Evolutionary conservation across 1,140 invertebrate species (phyloP).

Genomic region (Doryteuthis pealeii): DNA sequence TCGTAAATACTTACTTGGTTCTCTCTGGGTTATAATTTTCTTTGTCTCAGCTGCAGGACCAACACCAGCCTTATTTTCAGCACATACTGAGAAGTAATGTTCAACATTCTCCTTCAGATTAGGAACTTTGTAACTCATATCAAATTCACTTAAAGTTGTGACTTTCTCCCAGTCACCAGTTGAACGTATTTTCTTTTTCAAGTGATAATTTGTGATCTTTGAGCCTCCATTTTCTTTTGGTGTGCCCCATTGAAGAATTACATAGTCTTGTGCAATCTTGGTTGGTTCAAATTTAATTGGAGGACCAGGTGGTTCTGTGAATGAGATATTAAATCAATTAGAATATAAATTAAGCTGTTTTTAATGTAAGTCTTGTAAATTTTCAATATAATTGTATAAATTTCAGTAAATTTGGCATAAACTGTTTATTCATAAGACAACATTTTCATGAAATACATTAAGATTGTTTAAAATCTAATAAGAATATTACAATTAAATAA

Average conservation of each 20-base stretch:
- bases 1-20: constrained; percentile 60
- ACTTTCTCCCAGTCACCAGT: constrained; percentile 44
- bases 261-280: constrained; percentile 89
- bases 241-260: constrained; percentile 89
- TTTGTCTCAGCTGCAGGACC: constrained; percentile 93
- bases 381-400: too few species aligned
- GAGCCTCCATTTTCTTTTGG: constrained; percentile 90
- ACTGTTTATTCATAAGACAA: too few species aligned
- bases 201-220: constrained; percentile 74
- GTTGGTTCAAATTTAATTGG: constrained; percentile 91
- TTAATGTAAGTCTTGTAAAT: background rate
- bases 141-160: constrained; percentile 59
- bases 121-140: constrained; percentile 68
- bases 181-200: constrained; percentile 61
- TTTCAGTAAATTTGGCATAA: too few species aligned
- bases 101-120: constrained; percentile 87
- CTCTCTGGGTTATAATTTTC: constrained; percentile 84
- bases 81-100: constrained; percentile 91
- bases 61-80: constrained; percentile 95
- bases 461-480: background rate
- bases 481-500: too few species aligned
- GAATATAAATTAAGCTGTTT: too few species aligned
- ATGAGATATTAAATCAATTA: constrained; percentile 64
- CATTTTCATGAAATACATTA: background rate
- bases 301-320: constrained; percentile 81